Conservation (phyloP, 2,888 invertebrate genomes). For the Proisotoma minuta region DNA sequence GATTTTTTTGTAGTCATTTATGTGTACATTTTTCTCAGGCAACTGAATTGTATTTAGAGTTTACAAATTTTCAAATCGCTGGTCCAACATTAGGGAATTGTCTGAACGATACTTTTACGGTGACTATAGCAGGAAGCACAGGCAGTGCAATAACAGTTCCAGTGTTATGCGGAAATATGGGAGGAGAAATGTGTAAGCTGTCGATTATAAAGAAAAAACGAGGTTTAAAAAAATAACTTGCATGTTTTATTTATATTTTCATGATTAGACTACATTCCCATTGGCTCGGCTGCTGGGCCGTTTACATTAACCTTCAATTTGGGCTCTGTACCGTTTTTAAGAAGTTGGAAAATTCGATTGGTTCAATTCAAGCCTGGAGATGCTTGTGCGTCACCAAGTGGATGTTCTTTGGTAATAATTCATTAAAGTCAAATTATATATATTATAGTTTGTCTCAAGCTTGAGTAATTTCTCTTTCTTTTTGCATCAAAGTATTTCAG, state of each 20-base stretch:
- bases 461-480: not conserved
- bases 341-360: constrained; percentile 45
- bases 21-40: constrained; percentile 25
- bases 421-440: not conserved
- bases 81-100: constrained; percentile 72
- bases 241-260: not conserved
- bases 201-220: too few relatives aligned
- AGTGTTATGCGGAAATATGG: constrained; percentile 72
- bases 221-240: too few relatives aligned
- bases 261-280: constrained; percentile 14
- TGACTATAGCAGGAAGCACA: constrained; percentile 63
- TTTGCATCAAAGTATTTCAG: constrained; percentile 64
- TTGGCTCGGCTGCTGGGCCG: constrained; percentile 23
- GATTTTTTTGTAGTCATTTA: not conserved
- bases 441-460: not conserved
- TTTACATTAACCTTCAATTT: constrained; percentile 32
- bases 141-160: constrained; percentile 56
- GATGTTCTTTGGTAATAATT: constrained; percentile 37
- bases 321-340: constrained; percentile 11
- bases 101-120: constrained; percentile 63
- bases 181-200: constrained; percentile 65
- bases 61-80: constrained; percentile 65
- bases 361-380: constrained; percentile 42
- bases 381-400: constrained; percentile 39
- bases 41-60: constrained; percentile 68